Base-by-base conservation (phyloP, 2,888 invertebrate species). In the Diplazon laetatorius region DNA sequence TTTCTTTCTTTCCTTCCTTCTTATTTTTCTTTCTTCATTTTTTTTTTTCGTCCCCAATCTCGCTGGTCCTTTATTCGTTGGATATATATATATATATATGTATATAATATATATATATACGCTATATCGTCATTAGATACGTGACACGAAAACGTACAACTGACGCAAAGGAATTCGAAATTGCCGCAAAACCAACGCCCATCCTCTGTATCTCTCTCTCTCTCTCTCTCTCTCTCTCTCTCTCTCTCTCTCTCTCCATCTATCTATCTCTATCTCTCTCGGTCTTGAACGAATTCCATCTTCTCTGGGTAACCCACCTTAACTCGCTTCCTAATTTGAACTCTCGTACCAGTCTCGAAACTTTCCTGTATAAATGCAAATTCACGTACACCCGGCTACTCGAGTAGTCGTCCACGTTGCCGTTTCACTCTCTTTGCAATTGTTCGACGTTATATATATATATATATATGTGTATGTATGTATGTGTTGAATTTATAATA, bases 301-400 rank as follows among this genome's bases (percentile, higher is more conserved):
- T 18, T 22, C 37, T n/a, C 9, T 50, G 65, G 65, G 35, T 39
- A 50, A 30, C 65, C 50, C 10, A 22, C 50, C 20, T 18, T 65
- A n/a, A n/a, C n/a, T n/a, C n/a, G 35, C 50, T n/a, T 18, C 30
- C 60, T 66, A 71, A 71, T 76, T 72, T 46, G 37, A 71, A 76
- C 77, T 72, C 62, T 68, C 39, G 48, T 46, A 18, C n/a, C 52
- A 44, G 55, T 48, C 55, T 25, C 46, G 39, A 77, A n/a, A 77
- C 72, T 77, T 77, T 72, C 57, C 57, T 42, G 72, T 69, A 77
- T 77, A 77, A 72, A 72, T 77, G 77, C 72, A 77, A 77, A 77
- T 77, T 60, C 59, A 12, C 57, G 3, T 48, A 39, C 42, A 44
- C 16, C 20, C 30, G n/a, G 39, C n/a, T 35, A 46, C 48, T 55